These are phyloP conservation scores for Andrena minutula DNA, from an alignment of 2,888 invertebrate genomes.

Conservation along the genomic window DNA sequence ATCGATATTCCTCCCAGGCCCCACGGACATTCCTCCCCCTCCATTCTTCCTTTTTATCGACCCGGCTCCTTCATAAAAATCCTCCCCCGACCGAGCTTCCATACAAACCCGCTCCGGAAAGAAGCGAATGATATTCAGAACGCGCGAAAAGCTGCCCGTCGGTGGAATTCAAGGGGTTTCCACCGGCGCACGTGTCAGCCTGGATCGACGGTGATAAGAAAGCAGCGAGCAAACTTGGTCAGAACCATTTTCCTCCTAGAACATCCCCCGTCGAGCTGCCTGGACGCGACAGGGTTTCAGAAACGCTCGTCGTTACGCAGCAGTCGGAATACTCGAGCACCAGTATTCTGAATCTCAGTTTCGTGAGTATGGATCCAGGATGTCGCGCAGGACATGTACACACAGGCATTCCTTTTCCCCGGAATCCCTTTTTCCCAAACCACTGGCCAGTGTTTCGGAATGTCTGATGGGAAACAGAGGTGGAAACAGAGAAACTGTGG, in stretches of 20 bases:
- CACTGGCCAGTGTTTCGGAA: too few relatives aligned
- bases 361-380: not conserved
- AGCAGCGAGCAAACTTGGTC: not conserved
- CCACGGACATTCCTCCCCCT: not conserved
- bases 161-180: slow-evolving; percentile 4
- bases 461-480: too few relatives aligned
- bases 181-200: slow-evolving; percentile 2
- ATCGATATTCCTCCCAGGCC: not conserved
- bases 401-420: too few relatives aligned
- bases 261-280: slow-evolving; percentile 57
- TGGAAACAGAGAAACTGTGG: too few relatives aligned
- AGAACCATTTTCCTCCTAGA: too few relatives aligned
- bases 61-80: not conserved
- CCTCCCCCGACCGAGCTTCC: not conserved
- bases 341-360: too few relatives aligned
- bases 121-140: not conserved
- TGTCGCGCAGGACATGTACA: not conserved
- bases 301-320: slow-evolving; percentile 25
- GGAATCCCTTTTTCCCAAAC: too few relatives aligned
- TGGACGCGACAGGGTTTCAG: slow-evolving; percentile 45
- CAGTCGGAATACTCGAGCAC: slow-evolving; percentile 10
- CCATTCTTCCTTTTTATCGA: not conserved
- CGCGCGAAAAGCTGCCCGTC: not conserved
- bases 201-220: slow-evolving; percentile 49
- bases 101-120: not conserved